phyloP scores from a whole-genome alignment of 2,113 vertebrate species.

The Thymallus thymallus region DNA sequence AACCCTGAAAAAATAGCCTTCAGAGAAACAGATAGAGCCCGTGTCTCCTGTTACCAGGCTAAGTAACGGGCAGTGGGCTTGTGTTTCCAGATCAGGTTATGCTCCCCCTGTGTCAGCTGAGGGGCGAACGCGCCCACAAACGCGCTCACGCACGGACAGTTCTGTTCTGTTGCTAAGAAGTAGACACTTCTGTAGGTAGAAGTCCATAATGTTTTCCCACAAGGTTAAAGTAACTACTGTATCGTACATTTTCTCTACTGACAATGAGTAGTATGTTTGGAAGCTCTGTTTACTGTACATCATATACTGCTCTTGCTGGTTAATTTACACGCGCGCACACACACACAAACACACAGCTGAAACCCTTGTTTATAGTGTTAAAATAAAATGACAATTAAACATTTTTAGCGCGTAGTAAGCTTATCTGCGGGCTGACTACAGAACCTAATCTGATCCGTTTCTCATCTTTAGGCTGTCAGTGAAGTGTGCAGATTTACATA shows the following conservation, averaged over 20 bases:
- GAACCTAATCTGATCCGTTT: constrained; percentile 54
- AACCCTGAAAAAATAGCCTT: constrained; percentile 3
- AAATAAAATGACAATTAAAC: constrained; percentile 45
- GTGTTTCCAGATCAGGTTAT: constrained; percentile 37
- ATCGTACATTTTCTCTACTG: no score
- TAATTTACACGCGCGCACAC: constrained; percentile 11
- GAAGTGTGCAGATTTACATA: constrained; percentile 53
- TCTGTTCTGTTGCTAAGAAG: no score
- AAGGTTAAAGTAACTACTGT: no score
- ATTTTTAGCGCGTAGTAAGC: constrained; percentile 53
- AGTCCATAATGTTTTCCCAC: no score
- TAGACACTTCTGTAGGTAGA: no score
- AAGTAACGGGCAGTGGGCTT: constrained; percentile 27
- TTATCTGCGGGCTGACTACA: constrained; percentile 39
- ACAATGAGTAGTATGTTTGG: no score
- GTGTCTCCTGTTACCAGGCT: constrained; percentile 27
- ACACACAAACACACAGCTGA: constrained; percentile 23
- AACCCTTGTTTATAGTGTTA: constrained; percentile 34
- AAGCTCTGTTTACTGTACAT: not conserved
- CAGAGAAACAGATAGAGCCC: constrained; percentile 2
- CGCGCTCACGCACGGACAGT: no score
- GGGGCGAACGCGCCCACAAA: no score
- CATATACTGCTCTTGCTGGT: not conserved
- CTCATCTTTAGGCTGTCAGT: constrained; percentile 50
- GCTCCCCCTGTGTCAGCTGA: no score